These are phyloP conservation scores for Danio tinwini DNA, from an alignment of 2,797 vertebrate genomes.

Conservation along the genomic window DNA sequence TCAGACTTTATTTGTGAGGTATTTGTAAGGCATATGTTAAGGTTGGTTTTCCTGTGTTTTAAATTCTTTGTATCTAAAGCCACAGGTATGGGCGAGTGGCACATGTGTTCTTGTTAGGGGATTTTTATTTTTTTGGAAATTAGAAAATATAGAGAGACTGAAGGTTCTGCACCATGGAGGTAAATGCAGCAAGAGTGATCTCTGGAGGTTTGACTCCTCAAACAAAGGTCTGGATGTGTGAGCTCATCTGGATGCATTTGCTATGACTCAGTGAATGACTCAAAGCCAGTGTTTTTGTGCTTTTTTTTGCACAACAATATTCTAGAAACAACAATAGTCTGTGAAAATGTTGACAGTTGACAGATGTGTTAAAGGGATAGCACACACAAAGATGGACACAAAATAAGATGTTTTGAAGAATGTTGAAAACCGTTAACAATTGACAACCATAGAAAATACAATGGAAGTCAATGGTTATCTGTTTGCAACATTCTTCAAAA, in stretches of 20 bases:
- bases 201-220: constrained; percentile 12
- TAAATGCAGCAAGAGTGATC: constrained; percentile 2
- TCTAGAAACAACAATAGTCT: background rate
- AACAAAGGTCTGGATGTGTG: constrained; percentile 48
- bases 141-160: constrained; percentile 6
- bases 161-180: constrained; percentile 31
- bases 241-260: constrained; percentile 37
- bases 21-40: constrained; percentile 6
- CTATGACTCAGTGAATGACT: constrained; percentile 34
- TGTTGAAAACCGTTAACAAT: too few relatives aligned
- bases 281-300: constrained; percentile 21
- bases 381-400: too few relatives aligned
- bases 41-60: constrained; percentile 18
- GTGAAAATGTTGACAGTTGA: constrained; percentile 11
- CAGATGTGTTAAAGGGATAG: background rate
- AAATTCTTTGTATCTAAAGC: constrained; percentile 25
- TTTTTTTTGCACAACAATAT: background rate
- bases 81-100: constrained; percentile 25
- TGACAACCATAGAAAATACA: too few relatives aligned
- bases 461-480: too few relatives aligned
- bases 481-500: too few relatives aligned
- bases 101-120: constrained; percentile 29
- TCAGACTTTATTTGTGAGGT: constrained; percentile 27
- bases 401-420: too few relatives aligned
- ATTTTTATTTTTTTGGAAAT: constrained; percentile 45